A percentile compares a stretch with the other conserved stretches of the same genome.
Evolutionary conservation across 2,113 vertebrate species (phyloP).

Genomic region (Salminus brasiliensis): DNA sequence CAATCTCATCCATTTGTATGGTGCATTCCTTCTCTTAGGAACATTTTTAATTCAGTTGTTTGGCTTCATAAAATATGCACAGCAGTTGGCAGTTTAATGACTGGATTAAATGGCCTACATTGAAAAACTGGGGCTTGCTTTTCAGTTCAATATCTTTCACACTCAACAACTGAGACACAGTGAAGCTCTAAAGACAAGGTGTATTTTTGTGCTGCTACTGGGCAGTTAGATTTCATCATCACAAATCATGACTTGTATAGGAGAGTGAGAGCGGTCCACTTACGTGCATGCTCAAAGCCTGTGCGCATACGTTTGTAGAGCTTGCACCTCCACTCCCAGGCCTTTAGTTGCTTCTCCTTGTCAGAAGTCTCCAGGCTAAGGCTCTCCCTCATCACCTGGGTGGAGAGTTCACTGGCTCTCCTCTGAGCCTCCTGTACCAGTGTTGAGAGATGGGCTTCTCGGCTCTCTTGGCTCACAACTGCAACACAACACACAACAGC

Average conservation of each 20-base stretch:
- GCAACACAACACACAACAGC: conserved; percentile 17
- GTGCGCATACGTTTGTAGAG: conserved; percentile 92
- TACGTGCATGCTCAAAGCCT: conserved; percentile 89
- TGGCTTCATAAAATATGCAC: no score
- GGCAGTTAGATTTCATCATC: not conserved
- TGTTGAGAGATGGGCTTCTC: conserved; percentile 80
- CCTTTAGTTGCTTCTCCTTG: conserved; percentile 86
- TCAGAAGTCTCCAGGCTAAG: conserved; percentile 82
- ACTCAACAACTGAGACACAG: no score
- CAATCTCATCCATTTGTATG: no score
- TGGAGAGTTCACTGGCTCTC: conserved; percentile 80
- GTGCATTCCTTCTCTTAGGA: no score
- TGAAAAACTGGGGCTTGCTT: no score
- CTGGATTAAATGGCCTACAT: no score
- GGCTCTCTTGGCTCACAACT: conserved; percentile 86
- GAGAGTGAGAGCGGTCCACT: conserved; percentile 64
- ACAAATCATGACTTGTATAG: not conserved
- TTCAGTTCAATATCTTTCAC: no score
- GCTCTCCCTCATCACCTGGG: conserved; percentile 80
- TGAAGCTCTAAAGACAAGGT: not conserved
- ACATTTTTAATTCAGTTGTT: no score
- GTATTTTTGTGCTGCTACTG: not conserved
- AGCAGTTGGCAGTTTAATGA: no score
- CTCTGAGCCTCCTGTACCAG: conserved; percentile 89
- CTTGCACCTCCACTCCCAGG: conserved; percentile 92